Conservation (phyloP, 2,113 vertebrate genomes). For the Tragelaphus imberbis region DNA sequence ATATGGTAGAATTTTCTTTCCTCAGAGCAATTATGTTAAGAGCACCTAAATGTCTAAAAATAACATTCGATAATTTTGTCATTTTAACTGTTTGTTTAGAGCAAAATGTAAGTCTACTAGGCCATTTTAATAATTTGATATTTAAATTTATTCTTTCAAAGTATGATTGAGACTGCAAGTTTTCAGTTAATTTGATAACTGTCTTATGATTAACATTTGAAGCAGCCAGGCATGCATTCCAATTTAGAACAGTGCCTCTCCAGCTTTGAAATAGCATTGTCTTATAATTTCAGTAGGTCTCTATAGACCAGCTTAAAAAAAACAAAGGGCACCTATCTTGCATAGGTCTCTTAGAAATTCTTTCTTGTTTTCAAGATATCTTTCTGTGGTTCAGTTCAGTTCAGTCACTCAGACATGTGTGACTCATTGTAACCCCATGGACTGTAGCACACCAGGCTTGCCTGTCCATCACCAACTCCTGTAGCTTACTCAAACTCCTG, state of each 20-base stretch:
- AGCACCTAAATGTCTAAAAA: conserved; percentile 4
- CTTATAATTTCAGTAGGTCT: not conserved
- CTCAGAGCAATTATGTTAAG: not conserved
- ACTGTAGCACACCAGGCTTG: not conserved
- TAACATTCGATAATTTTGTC: not conserved
- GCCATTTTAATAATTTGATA: conserved; percentile 38
- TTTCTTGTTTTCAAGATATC: not conserved
- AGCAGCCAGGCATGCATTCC: not conserved
- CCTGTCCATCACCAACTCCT: not conserved
- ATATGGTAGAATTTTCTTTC: not conserved
- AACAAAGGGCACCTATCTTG: not conserved
- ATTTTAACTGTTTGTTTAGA: not conserved
- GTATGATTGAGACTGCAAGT: not conserved
- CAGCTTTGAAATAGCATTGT: not conserved
- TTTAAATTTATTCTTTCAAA: conserved; percentile 28
- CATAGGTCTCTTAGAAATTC: not conserved
- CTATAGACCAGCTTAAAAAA: not conserved
- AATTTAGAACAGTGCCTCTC: not conserved
- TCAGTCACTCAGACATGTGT: not conserved
- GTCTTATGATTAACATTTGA: conserved; percentile 2
- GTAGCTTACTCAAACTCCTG: not conserved
- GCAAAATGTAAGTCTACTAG: not conserved
- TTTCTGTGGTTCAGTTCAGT: not conserved
- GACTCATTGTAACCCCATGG: not conserved
- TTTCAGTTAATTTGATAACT: not conserved